Evolutionary conservation across 2,113 vertebrate genomes (phyloP).

Genomic region (Mola mola): DNA sequence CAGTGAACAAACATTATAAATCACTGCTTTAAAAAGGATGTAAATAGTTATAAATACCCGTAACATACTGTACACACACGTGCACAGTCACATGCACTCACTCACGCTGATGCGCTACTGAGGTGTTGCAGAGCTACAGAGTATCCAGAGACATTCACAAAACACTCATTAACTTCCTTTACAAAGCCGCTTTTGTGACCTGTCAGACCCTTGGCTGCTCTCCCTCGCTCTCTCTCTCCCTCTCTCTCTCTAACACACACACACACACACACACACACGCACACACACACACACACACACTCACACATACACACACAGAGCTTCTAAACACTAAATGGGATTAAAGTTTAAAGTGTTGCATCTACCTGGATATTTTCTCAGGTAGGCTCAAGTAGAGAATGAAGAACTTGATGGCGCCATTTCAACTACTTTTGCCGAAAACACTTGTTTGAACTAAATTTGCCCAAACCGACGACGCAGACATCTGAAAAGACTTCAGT

Average conservation of each 20-base stretch:
- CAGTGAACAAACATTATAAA: slow-evolving; percentile 81
- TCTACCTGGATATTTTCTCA: slow-evolving; percentile 28
- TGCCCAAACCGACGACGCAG: too few relatives aligned
- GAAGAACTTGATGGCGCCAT: too few relatives aligned
- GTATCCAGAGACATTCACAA: slow-evolving; percentile 77
- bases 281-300: slow-evolving; percentile 43
- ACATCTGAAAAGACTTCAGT: slow-evolving; percentile 4
- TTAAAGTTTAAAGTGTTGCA: slow-evolving; percentile 58
- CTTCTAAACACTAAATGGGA: slow-evolving; percentile 70
- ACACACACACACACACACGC: slow-evolving; percentile 31
- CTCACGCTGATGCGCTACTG: slow-evolving; percentile 66
- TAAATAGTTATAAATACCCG: slow-evolving; percentile 73
- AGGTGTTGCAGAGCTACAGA: slow-evolving; percentile 74
- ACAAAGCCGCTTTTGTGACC: slow-evolving; percentile 82
- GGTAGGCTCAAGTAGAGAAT: slow-evolving; percentile 8
- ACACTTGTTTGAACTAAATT: too few relatives aligned
- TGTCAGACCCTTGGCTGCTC: slow-evolving; percentile 63
- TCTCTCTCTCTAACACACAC: slow-evolving; percentile 13
- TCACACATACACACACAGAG: slow-evolving; percentile 24
- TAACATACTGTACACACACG: slow-evolving; percentile 35
- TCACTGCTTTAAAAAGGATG: slow-evolving; percentile 76
- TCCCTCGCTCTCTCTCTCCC: slow-evolving; percentile 43
- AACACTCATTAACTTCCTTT: slow-evolving; percentile 79
- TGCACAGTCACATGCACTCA: slow-evolving; percentile 2
- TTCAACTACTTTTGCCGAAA: too few relatives aligned